Conservation (phyloP, 1,140 invertebrate species). For the Drosophila yakuba region DNA sequence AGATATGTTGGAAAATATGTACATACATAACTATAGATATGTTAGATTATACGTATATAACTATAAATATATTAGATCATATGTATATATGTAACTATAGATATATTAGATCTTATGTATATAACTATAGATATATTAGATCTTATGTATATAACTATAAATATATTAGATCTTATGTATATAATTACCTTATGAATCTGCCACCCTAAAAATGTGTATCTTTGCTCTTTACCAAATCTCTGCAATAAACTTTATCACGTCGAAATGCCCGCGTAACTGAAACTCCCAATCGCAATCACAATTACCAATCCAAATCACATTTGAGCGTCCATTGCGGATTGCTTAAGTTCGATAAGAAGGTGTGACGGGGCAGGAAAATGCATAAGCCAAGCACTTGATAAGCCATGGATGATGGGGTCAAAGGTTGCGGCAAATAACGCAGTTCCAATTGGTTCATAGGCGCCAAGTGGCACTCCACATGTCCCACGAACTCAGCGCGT, state of each 20-base stretch:
- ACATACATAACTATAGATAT: no score
- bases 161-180: no score
- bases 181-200: not conserved
- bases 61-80: no score
- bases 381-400: conserved; percentile 5
- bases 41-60: no score
- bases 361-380: not conserved
- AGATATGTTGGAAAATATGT: no score
- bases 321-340: conserved; percentile 19
- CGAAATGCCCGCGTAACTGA: not conserved
- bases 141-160: no score
- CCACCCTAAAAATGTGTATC: no score
- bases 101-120: no score
- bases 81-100: no score
- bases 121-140: no score
- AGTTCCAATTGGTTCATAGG: not conserved
- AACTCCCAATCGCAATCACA: conserved; percentile 9
- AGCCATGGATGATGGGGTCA: conserved; percentile 15
- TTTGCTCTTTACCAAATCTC: not conserved
- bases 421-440: not conserved
- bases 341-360: conserved; percentile 4
- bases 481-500: not conserved
- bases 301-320: conserved; percentile 27
- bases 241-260: not conserved
- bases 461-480: conserved; percentile 17